Conservation (phyloP, 2,113 vertebrate genomes). For the Todiramphus saurophagus region DNA sequence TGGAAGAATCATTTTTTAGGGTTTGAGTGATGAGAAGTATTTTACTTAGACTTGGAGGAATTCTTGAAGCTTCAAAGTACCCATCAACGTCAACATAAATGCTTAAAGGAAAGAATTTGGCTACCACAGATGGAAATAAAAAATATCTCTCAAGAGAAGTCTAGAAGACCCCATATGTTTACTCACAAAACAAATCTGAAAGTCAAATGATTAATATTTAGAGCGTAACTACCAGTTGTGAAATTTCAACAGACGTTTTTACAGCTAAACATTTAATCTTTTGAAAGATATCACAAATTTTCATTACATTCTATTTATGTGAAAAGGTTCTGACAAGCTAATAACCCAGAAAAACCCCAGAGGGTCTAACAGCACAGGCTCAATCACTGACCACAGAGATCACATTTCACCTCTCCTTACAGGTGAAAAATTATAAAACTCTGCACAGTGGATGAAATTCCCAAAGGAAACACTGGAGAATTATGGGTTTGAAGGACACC, state of each 20-base stretch:
- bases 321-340: background rate
- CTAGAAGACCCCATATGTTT: background rate
- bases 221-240: background rate
- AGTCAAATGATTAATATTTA: background rate
- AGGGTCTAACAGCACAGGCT: background rate
- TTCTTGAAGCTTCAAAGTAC: background rate
- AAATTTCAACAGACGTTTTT: background rate
- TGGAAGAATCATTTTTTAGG: background rate
- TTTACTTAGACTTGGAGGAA: background rate
- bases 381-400: fast-evolving
- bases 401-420: background rate
- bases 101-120: background rate
- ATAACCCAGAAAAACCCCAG: background rate
- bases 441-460: background rate
- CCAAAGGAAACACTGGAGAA: background rate
- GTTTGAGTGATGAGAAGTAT: background rate
- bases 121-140: background rate
- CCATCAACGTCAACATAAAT: background rate
- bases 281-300: background rate
- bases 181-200: background rate
- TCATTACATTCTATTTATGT: background rate
- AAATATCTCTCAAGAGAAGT: background rate
- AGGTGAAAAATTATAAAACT: background rate
- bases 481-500: background rate
- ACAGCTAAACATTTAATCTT: background rate